Evolutionary conservation across 2,888 invertebrate species (phyloP).

Genomic region (Oxystoma pomonae): DNA sequence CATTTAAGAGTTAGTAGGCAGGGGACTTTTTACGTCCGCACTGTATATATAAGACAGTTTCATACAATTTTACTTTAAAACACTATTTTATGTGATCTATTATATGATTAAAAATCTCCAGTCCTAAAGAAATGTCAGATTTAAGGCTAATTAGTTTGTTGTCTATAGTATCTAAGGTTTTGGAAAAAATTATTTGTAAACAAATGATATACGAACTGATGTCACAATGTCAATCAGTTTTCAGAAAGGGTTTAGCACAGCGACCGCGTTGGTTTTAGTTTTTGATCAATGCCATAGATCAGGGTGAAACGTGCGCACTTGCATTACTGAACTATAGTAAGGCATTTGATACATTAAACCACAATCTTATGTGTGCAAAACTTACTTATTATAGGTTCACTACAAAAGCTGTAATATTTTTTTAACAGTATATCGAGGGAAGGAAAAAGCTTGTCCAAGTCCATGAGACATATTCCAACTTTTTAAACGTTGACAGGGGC

Average conservation of each 20-base stretch:
- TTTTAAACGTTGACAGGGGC: too few species aligned
- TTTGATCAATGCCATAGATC: not conserved
- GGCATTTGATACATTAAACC: constrained; percentile 6
- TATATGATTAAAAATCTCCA: too few species aligned
- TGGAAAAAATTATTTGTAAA: not conserved
- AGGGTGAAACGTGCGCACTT: not conserved
- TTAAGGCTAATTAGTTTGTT: constrained; percentile 1
- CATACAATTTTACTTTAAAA: too few species aligned
- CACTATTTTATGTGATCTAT: too few species aligned
- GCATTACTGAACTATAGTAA: constrained; percentile 1
- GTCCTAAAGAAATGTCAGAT: too few species aligned
- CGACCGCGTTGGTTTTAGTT: not conserved
- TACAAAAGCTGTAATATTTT: not conserved
- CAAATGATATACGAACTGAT: not conserved
- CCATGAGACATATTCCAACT: too few species aligned
- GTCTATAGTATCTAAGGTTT: not conserved
- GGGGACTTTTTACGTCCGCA: too few species aligned
- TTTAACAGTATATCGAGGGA: not conserved
- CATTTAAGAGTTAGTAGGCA: too few species aligned
- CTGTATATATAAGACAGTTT: too few species aligned
- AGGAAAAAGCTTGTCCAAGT: not conserved
- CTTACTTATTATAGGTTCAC: constrained; percentile 1
- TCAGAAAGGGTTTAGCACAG: not conserved
- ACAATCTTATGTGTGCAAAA: constrained; percentile 5
- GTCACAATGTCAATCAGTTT: constrained; percentile 2